phyloP scores from a whole-genome alignment of 2,888 invertebrate genomes.

The Drosophila vallismaia region DNA sequence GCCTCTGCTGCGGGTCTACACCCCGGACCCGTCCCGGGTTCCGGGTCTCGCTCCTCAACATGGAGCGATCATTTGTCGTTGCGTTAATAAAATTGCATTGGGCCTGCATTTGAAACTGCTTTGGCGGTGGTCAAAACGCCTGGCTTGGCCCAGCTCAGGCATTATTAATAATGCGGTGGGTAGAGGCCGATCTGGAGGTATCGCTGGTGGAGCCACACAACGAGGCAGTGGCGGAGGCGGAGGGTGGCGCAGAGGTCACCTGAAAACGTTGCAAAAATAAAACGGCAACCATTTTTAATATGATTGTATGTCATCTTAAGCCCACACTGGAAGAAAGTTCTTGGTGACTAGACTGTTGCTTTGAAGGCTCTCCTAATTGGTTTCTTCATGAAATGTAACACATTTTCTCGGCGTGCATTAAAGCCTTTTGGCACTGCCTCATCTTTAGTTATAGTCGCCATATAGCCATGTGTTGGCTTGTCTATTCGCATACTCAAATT shows the following conservation, averaged over 20 bases:
- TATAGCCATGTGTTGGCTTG: constrained; percentile 57
- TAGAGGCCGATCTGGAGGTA: constrained; percentile 5
- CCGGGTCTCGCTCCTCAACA: constrained; percentile 32
- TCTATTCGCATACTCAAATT: constrained; percentile 77
- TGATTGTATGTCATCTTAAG: constrained; percentile 81
- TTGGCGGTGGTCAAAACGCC: constrained; percentile 75
- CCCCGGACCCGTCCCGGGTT: background rate
- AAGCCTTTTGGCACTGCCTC: constrained; percentile 24
- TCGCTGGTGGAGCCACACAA: constrained; percentile 1
- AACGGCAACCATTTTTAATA: constrained; percentile 82
- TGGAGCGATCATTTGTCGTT: constrained; percentile 77
- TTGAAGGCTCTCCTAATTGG: background rate
- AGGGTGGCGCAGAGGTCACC: constrained; percentile 64
- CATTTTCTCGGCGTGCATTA: background rate
- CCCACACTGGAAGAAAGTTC: constrained; percentile 49
- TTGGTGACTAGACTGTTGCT: too few species aligned
- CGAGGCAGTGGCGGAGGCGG: constrained; percentile 13
- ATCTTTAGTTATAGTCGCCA: constrained; percentile 22
- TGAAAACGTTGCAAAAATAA: constrained; percentile 79
- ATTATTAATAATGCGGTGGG: constrained; percentile 72
- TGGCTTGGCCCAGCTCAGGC: constrained; percentile 38
- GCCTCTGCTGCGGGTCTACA: constrained; percentile 34
- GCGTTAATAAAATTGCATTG: constrained; percentile 82
- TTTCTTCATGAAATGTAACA: background rate
- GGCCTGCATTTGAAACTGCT: constrained; percentile 82